Evolutionary conservation across 2,113 vertebrate genomes (phyloP), one percentile per base, ranked within the genome.

Genomic region (Paraplagusia blochii): DNA sequence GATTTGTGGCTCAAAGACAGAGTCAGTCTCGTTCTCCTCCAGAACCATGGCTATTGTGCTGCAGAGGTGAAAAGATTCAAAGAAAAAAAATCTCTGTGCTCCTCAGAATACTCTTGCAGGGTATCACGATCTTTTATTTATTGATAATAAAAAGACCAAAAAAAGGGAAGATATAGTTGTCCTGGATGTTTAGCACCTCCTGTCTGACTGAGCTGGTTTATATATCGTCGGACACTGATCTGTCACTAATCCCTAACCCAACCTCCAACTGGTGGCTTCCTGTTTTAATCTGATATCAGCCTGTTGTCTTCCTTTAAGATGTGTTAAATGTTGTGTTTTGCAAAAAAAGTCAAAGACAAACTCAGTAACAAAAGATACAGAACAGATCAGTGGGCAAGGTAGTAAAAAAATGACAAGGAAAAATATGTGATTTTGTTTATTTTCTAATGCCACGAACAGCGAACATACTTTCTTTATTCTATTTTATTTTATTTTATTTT

Each of bases 21-120:
- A 87, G 60, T 92, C 89, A 13, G 81, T 72, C 69, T 93, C 85
- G 22, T 78, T 81, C 1, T 87, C 76, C 75, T 93, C 87, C 65
- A 93, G 80, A n/a, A 92, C 92, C 94, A 95, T 94, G 81, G 76
- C 85, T 85, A 65, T 67, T 71, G 80, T 71, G 80, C 55, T 78
- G 78, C 58, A 72, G 68, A 70, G 70, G 5, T 16, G 34, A 54
- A 44, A 36, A 56, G 10, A 35, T 22, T 59, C 3, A 34, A 4
- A 46, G 6, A 29, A 29, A 29, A 29, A 29, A 29, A 29, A 29
- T 29, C n/a, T n/a, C n/a, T n/a, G n/a, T n/a, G n/a, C n/a, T n/a
- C n/a, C n/a, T n/a, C n/a, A n/a, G n/a, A n/a, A n/a, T n/a, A n/a
- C n/a, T n/a, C n/a, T n/a, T n/a, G n/a, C n/a, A n/a, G n/a, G n/a